phyloP scores from a whole-genome alignment of 1,140 invertebrate species.

The Zeugodacus cucurbitae region DNA sequence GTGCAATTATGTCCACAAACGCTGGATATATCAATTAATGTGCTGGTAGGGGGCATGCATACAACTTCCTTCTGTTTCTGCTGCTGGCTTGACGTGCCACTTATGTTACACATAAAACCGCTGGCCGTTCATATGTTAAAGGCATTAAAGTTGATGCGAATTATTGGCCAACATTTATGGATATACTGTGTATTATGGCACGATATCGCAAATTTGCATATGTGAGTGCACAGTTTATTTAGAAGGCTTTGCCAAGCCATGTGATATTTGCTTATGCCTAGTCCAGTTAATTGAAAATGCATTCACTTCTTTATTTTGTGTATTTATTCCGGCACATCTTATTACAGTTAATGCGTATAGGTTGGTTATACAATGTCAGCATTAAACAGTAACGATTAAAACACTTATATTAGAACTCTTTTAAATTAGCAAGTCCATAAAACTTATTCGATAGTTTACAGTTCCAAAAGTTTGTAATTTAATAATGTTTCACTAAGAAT shows the following conservation, averaged over 20 bases:
- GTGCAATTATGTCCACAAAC: neutral
- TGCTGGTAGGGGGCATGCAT: neutral
- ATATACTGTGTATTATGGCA: neutral
- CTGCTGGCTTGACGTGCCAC: neutral
- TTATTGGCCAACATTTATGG: neutral
- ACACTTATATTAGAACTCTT: neutral
- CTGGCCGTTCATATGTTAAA: neutral
- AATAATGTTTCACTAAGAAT: neutral
- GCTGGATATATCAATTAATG: too few relatives aligned
- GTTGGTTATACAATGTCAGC: neutral
- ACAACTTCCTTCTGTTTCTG: neutral
- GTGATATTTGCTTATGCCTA: neutral
- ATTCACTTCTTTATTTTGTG: neutral
- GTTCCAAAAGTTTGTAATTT: neutral
- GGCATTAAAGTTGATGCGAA: neutral
- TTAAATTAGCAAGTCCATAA: slow-evolving; percentile 3
- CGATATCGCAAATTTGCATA: neutral
- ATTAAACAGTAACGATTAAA: neutral
- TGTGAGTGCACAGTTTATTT: neutral
- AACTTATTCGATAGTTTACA: slow-evolving; percentile 16
- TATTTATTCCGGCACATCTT: neutral
- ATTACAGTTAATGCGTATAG: slow-evolving; percentile 12
- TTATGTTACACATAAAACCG: neutral
- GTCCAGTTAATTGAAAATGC: neutral
- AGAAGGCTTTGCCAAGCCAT: neutral